Percentiles rank a stretch among this genome's conserved stretches.
phyloP scores from a whole-genome alignment of 35 echinoderm and acorn worm genomes.

The Apostichopus japonicus region DNA sequence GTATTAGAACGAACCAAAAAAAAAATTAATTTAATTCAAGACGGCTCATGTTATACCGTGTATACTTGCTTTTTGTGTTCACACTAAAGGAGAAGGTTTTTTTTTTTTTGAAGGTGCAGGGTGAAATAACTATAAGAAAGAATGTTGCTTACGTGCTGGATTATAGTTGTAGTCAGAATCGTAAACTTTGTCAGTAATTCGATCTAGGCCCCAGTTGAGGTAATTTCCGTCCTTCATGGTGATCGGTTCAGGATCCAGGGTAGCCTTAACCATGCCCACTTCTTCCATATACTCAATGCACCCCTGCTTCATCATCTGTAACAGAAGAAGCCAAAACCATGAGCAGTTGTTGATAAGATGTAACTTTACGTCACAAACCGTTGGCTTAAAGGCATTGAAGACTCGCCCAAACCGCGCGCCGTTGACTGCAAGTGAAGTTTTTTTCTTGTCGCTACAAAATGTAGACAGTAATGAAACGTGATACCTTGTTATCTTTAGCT shows the following conservation, averaged over 20 bases:
- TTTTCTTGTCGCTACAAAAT: too few relatives aligned
- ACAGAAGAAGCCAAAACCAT: neutral
- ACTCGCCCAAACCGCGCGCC: too few relatives aligned
- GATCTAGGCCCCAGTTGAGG: conserved; percentile 41
- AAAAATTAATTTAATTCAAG: too few relatives aligned
- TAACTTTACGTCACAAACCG: too few relatives aligned
- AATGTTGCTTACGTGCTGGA: conserved; percentile 21
- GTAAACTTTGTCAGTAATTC: neutral
- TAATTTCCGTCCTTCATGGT: neutral
- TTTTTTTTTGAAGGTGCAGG: neutral
- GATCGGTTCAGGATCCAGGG: neutral
- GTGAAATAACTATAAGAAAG: neutral
- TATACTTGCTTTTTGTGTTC: too few relatives aligned
- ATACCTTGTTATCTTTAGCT: too few relatives aligned
- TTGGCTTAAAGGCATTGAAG: too few relatives aligned
- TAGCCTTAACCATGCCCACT: neutral
- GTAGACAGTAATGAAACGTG: too few relatives aligned
- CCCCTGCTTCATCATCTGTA: conserved; percentile 2
- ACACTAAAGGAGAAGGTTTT: neutral
- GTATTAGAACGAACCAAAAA: too few relatives aligned
- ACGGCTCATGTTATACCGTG: too few relatives aligned
- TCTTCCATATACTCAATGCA: conserved; percentile 26
- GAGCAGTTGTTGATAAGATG: too few relatives aligned
- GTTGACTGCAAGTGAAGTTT: too few relatives aligned
- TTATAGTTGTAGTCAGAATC: neutral